Evolutionary conservation across 1,140 invertebrate species (phyloP).

Genomic region (Lucilia sericata): DNA sequence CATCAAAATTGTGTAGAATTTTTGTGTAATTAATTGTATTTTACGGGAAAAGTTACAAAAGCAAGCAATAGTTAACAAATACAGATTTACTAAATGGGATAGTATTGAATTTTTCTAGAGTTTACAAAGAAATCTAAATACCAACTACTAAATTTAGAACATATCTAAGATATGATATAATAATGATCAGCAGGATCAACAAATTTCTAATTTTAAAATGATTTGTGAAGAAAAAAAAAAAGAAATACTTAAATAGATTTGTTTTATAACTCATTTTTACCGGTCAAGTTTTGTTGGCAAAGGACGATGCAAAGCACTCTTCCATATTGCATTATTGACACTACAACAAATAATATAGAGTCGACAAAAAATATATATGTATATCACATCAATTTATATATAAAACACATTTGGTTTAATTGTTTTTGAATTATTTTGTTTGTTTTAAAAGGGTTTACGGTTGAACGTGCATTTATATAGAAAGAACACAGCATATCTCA

Average conservation of each 20-base stretch:
- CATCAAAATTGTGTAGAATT: no score
- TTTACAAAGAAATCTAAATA: no score
- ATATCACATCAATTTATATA: slow-evolving; percentile 33
- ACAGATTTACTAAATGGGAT: no score
- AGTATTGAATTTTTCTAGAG: no score
- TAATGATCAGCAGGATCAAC: slow-evolving; percentile 30
- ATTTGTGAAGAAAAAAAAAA: slow-evolving; percentile 24
- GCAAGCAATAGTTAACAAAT: no score
- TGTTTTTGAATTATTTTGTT: not conserved
- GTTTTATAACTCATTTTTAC: slow-evolving; percentile 57
- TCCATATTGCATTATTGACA: slow-evolving; percentile 62
- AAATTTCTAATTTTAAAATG: slow-evolving; percentile 13
- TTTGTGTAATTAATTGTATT: no score
- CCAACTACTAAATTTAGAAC: not conserved
- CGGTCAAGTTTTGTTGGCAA: slow-evolving; percentile 67
- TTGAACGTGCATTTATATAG: slow-evolving; percentile 34
- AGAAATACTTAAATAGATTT: not conserved
- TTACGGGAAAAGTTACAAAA: no score
- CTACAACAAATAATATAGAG: slow-evolving; percentile 47
- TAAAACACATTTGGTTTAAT: slow-evolving; percentile 10
- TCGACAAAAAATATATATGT: slow-evolving; percentile 27
- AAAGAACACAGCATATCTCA: slow-evolving; percentile 42
- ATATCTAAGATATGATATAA: not conserved
- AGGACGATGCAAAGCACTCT: slow-evolving; percentile 67
- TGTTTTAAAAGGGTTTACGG: not conserved